phyloP scores from a whole-genome alignment of 2,888 invertebrate species.

The Hyles lineata region DNA sequence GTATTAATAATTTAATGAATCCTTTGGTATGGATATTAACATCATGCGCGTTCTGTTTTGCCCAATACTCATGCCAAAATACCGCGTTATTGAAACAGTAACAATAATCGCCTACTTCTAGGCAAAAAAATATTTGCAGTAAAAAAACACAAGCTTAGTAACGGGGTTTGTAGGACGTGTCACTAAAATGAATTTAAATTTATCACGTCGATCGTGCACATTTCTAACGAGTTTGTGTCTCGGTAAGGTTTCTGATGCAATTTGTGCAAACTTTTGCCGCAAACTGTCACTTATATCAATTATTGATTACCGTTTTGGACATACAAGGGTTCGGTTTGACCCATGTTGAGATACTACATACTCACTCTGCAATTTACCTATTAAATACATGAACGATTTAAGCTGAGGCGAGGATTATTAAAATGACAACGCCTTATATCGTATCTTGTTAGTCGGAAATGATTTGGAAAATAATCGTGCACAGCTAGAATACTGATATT shows the following conservation, averaged over 20 bases:
- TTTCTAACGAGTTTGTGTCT: constrained; percentile 23
- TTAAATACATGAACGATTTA: constrained; percentile 1
- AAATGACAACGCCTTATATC: background rate
- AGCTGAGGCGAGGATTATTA: background rate
- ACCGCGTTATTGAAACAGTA: background rate
- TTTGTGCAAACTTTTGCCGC: constrained; percentile 38
- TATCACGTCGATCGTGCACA: constrained; percentile 19
- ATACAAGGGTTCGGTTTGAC: constrained; percentile 33
- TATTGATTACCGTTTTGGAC: constrained; percentile 41
- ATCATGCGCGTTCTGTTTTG: no score
- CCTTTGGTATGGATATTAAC: no score
- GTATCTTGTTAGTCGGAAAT: background rate
- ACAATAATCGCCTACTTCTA: background rate
- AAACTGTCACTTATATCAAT: constrained; percentile 33
- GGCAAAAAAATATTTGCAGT: background rate
- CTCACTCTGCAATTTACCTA: constrained; percentile 18
- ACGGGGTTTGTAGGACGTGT: constrained; percentile 2
- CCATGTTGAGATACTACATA: constrained; percentile 16
- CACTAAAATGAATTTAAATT: constrained; percentile 13
- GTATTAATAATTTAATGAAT: no score
- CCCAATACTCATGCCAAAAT: no score
- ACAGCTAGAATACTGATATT: no score
- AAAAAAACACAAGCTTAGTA: background rate
- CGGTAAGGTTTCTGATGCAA: constrained; percentile 41
- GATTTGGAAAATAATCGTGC: background rate